A percentile compares a stretch with the other conserved stretches of the same genome.
Evolutionary conservation across 1,140 invertebrate species (phyloP).

Genomic region (Pemphigus obesinymphae): DNA sequence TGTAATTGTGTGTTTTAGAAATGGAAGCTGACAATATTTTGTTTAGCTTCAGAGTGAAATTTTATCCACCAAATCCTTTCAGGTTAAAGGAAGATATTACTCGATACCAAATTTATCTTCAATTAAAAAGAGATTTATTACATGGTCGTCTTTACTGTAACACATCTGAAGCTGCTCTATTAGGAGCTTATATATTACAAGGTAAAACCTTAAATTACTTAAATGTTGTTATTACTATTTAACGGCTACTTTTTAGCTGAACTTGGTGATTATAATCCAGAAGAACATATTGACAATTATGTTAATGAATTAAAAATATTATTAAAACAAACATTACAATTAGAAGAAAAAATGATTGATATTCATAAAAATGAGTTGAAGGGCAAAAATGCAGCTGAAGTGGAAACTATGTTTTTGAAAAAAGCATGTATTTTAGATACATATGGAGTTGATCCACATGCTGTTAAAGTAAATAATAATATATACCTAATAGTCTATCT

Average conservation of each 20-base stretch:
- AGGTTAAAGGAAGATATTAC: constrained; percentile 80
- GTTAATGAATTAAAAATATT: constrained; percentile 85
- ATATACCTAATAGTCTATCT: constrained; percentile 25
- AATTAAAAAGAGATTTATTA: constrained; percentile 87
- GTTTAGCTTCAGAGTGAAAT: constrained; percentile 90
- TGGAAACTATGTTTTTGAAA: constrained; percentile 79
- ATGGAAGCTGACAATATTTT: constrained; percentile 67
- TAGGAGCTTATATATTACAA: constrained; percentile 90
- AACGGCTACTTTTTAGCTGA: constrained; percentile 64
- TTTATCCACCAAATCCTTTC: constrained; percentile 86
- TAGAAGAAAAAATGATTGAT: constrained; percentile 86
- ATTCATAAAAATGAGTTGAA: constrained; percentile 76
- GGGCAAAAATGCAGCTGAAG: constrained; percentile 66
- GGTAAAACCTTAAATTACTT: constrained; percentile 57
- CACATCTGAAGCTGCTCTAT: constrained; percentile 76
- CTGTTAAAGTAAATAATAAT: constrained; percentile 76
- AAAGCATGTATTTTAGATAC: constrained; percentile 86
- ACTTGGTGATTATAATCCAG: constrained; percentile 87
- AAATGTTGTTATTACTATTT: background rate
- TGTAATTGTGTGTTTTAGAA: constrained; percentile 57
- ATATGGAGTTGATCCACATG: constrained; percentile 95
- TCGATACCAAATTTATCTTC: constrained; percentile 87
- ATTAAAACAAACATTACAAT: constrained; percentile 81
- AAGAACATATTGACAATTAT: constrained; percentile 83
- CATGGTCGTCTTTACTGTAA: constrained; percentile 92